phyloP scores from a whole-genome alignment of 2,113 vertebrate species.

The Orientallactaga bullata region DNA sequence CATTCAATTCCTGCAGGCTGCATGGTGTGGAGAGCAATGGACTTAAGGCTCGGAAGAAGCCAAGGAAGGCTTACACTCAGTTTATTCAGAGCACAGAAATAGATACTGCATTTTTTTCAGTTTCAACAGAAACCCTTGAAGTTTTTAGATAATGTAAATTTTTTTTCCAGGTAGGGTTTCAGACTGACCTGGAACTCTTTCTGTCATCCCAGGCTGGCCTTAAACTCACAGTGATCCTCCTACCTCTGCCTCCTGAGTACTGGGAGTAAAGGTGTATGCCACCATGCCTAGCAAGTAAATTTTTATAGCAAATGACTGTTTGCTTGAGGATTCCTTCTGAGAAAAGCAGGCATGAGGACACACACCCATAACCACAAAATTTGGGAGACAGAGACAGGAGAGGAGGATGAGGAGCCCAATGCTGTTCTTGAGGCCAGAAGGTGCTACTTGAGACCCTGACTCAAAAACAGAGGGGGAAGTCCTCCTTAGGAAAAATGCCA shows the following conservation, averaged over 20 bases:
- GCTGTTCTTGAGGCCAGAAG: background rate
- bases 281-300: background rate
- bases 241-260: too few relatives aligned
- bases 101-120: background rate
- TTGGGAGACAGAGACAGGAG: background rate
- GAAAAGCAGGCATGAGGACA: background rate
- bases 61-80: background rate
- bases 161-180: too few relatives aligned
- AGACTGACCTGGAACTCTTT: too few relatives aligned
- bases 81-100: background rate
- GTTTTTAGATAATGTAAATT: constrained; percentile 1
- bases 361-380: background rate
- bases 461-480: background rate
- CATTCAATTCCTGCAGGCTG: background rate
- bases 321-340: constrained; percentile 51
- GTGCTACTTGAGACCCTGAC: background rate
- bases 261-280: too few relatives aligned
- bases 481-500: constrained; percentile 31
- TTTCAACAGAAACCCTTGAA: constrained; percentile 49
- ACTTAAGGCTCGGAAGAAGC: background rate
- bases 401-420: background rate
- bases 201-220: too few relatives aligned
- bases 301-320: constrained; percentile 46
- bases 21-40: background rate
- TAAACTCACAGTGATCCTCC: too few relatives aligned